Evolutionary conservation across 1,140 invertebrate species (phyloP), one percentile per base, ranked within the genome.

Genomic region (Gonatopus flavifemur): DNA sequence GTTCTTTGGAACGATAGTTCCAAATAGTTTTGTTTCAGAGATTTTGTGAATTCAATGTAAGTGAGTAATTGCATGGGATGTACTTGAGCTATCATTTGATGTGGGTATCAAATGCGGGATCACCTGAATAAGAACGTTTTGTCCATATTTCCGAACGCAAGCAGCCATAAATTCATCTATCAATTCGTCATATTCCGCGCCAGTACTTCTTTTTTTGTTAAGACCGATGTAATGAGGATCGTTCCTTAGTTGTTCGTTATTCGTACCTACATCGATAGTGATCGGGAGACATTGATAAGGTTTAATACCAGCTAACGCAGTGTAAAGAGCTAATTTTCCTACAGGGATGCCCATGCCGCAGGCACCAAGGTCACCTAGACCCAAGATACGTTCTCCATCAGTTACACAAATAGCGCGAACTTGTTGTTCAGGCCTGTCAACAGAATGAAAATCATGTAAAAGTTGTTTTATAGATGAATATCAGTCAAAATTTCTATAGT

Each of bases 161-260:
- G 94, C 95, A 67, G 91, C 81, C 95, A 99, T 98, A 72, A 99
- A 98, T 77, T 99, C 97, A 67, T 99, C 96, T 44, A 99, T 86
- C 59, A 99, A 89, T 31, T 91, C 90, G 71, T 98, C 96, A 75
- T 99, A 99, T 47, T 88, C 86, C 24, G 85, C 80, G 10, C 96
- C 97, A 20, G 87, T 87, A 0, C 89, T 87, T 38, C 97, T 82
- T 50, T 87, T 87, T 62, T 97, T 92, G 47, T 91, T 82, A 30
- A 98, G 72, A 37, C 97, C 97, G 66, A 98, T 95, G 74, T 99
- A 99, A 44, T 96, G 81, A 4, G 94, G 94, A 82, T 98, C 96
- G 71, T 96, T 86, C 10, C 96, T 79, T 0, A 98, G 79, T 76
- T 86, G 85, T 77, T 92, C 83, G 66, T 93, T 95, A 65, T 96